A percentile compares a stretch with the other conserved stretches of the same genome.
Evolutionary conservation across 2,888 invertebrate genomes (phyloP).

Genomic region (Epicampocera succincta): DNA sequence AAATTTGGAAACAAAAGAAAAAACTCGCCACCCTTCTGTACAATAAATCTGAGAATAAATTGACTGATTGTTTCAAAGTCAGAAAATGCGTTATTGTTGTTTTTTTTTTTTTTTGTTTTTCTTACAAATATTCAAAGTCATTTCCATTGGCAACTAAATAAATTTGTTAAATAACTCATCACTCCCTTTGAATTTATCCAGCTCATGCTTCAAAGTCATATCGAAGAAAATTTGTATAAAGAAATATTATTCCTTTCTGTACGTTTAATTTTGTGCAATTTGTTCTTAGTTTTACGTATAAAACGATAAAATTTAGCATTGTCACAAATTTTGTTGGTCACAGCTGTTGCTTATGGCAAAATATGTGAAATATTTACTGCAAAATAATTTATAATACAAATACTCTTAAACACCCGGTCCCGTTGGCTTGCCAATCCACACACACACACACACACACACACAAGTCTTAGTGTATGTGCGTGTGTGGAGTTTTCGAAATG

Average conservation of each 20-base stretch:
- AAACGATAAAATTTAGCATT: slow-evolving; percentile 67
- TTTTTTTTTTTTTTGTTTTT: slow-evolving; percentile 1
- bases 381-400: slow-evolving; percentile 44
- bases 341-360: slow-evolving; percentile 68
- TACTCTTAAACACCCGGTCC: slow-evolving; percentile 1
- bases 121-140: slow-evolving; percentile 24
- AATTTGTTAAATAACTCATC: slow-evolving; percentile 45
- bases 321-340: slow-evolving; percentile 68
- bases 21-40: slow-evolving; percentile 15
- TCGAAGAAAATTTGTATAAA: slow-evolving; percentile 29
- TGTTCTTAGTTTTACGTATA: slow-evolving; percentile 27
- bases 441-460: neutral
- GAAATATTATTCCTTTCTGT: slow-evolving; percentile 21
- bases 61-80: slow-evolving; percentile 15
- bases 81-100: neutral
- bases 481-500: slow-evolving; percentile 14
- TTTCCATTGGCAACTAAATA: slow-evolving; percentile 44
- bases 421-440: no score
- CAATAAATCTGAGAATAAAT: neutral
- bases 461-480: neutral
- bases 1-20: slow-evolving; percentile 29
- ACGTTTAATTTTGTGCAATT: slow-evolving; percentile 51
- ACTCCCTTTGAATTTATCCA: slow-evolving; percentile 8
- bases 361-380: slow-evolving; percentile 61
- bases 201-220: slow-evolving; percentile 30